Base-by-base conservation (phyloP, 2,888 invertebrate genomes). In the Ashinkailepas kermadecensis region DNA sequence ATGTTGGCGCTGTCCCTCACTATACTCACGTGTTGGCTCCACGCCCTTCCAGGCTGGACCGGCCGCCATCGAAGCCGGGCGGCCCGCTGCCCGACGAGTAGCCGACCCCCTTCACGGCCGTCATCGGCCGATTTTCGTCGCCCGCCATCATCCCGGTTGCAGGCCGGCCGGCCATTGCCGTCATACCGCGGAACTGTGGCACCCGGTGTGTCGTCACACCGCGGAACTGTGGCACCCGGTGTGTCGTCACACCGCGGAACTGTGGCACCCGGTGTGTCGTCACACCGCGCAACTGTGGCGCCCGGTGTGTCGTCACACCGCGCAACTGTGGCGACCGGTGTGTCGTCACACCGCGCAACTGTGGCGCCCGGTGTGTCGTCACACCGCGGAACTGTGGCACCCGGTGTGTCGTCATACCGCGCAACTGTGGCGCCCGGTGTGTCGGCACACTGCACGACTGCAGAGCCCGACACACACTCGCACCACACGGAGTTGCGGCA, bases 61-160 rank as follows among this genome's bases (percentile, higher is more conserved):
- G 74, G 21, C 56, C 56, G 10, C 74, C 54, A 9, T 74, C 74
- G 10, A 74, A 56, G 56, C 74, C 74, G 18, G 74, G 21, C 74
- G 56, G 18, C 11, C 74, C 54, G 56, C 74, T 21, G 74, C 54
- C 56, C 3, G 96, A 95, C 8, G 95, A 95, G 87, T 96, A 99
- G 0, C 99, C 99, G 57, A 96, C 98, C 13, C 96, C 98, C 82
- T 96, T 91, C 67, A 99, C 95, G 4, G 99, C 98, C 7, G 99
- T 99, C 91, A 99, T 97, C 0, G 99, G 99, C 82, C 99, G 86
- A 54, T 89, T 89, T 23, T 79, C 79, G 25, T 74, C 74, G 10
- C 74, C 56, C 12, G 74, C 54, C 54, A 21, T 18, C 74, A 74
- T 74, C 18, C 74, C 74, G 21, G 74, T 74, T 12, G 56, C 56